These are phyloP conservation scores for Axea sp. DNA, from an alignment of 2,888 invertebrate genomes.

Conservation along the genomic window DNA sequence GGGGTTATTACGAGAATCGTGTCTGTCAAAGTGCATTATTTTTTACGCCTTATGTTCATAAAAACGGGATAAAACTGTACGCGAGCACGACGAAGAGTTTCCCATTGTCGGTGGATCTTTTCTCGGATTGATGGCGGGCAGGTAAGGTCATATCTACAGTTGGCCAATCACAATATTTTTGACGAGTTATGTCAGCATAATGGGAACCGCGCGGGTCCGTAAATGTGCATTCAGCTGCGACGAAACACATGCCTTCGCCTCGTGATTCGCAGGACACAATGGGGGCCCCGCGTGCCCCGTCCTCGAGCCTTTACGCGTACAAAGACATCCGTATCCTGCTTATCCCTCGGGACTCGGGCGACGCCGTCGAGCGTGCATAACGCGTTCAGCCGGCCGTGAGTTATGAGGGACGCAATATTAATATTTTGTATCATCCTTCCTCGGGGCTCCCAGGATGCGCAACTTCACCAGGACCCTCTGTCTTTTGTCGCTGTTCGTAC, in stretches of 20 bases:
- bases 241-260: conserved; percentile 69
- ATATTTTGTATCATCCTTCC: conserved; percentile 80
- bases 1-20: conserved; percentile 36
- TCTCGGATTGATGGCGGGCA: conserved; percentile 55
- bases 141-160: conserved; percentile 76
- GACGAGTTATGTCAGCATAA: conserved; percentile 78
- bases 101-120: conserved; percentile 45
- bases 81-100: conserved; percentile 43
- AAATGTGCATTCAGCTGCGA: conserved; percentile 73
- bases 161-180: conserved; percentile 79
- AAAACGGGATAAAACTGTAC: conserved; percentile 26
- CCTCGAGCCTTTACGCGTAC: conserved; percentile 67
- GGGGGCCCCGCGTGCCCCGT: conserved; percentile 64
- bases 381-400: conserved; percentile 78
- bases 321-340: conserved; percentile 77
- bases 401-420: conserved; percentile 79
- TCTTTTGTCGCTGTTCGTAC: conserved; percentile 73
- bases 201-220: conserved; percentile 62
- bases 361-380: conserved; percentile 78
- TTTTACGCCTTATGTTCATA: conserved; percentile 22
- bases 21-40: conserved; percentile 54
- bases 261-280: conserved; percentile 67
- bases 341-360: conserved; percentile 74
- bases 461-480: conserved; percentile 65
- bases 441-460: conserved; percentile 64